A percentile compares a stretch with the other conserved stretches of the same genome.
Conservation (phyloP, 1,140 invertebrate genomes). For the Muscidifurax raptorellus region DNA sequence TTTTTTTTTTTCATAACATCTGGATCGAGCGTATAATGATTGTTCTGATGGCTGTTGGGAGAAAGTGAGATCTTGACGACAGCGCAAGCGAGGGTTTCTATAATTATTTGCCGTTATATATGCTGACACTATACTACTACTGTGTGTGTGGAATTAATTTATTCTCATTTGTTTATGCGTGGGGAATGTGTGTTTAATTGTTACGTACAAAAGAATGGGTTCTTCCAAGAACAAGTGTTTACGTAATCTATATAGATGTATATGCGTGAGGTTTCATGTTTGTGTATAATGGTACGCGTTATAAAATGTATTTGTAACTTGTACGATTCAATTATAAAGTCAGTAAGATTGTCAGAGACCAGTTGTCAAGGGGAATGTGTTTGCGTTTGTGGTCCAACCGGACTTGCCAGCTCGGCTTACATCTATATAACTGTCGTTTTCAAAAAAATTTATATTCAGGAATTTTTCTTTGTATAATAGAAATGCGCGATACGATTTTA, state of each 20-base stretch:
- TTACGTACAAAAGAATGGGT: too few relatives aligned
- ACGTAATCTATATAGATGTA: too few relatives aligned
- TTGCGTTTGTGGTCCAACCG: neutral
- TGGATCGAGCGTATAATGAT: neutral
- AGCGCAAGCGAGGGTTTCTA: neutral
- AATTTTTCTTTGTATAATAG: neutral
- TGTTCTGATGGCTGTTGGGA: neutral
- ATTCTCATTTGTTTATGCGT: too few relatives aligned
- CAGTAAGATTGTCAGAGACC: too few relatives aligned
- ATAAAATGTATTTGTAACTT: too few relatives aligned
- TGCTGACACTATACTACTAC: neutral
- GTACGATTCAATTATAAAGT: too few relatives aligned
- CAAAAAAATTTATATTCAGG: neutral
- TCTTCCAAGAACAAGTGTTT: too few relatives aligned
- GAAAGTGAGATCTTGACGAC: neutral
- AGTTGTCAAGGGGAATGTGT: neutral
- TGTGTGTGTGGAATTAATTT: neutral
- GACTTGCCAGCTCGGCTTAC: neutral
- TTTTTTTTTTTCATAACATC: neutral
- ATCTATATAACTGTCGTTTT: slow-evolving; percentile 2
- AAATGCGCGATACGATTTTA: neutral
- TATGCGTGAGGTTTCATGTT: too few relatives aligned
- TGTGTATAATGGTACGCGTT: too few relatives aligned
- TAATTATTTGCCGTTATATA: neutral
- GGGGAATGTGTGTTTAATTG: too few relatives aligned